A percentile compares a stretch with the other conserved stretches of the same genome.
phyloP scores from a whole-genome alignment of 2,888 invertebrate species.

The Cheilosia vernalis region DNA sequence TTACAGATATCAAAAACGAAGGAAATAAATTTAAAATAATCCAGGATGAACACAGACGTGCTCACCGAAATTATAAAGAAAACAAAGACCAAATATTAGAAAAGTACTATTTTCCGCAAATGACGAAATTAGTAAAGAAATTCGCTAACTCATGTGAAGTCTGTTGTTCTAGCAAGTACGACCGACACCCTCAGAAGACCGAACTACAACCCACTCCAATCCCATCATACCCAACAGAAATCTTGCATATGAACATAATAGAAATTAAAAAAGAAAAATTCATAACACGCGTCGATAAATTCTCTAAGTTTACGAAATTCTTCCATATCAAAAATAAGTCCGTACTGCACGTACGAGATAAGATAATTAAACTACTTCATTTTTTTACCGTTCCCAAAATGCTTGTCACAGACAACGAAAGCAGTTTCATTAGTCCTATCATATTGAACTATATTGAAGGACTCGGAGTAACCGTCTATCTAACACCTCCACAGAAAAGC shows the following conservation, averaged over 20 bases:
- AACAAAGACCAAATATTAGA: constrained; percentile 24
- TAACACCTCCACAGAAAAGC: constrained; percentile 66
- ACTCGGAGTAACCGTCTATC: constrained; percentile 59
- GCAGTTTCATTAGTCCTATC: constrained; percentile 28
- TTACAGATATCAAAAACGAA: constrained; percentile 33
- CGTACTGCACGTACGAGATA: not conserved
- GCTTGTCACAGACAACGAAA: constrained; percentile 33
- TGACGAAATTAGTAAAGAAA: constrained; percentile 23
- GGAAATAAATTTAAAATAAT: constrained; percentile 37
- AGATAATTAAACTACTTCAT: constrained; percentile 33
- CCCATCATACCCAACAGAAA: constrained; percentile 29
- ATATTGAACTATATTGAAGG: constrained; percentile 60
- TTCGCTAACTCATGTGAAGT: constrained; percentile 9
- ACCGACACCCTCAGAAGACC: constrained; percentile 26
- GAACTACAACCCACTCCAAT: constrained; percentile 34
- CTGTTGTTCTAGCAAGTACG: constrained; percentile 22
- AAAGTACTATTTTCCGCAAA: constrained; percentile 35
- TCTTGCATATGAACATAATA: constrained; percentile 29
- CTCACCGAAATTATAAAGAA: constrained; percentile 20
- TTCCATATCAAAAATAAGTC: constrained; percentile 26
- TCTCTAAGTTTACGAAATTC: constrained; percentile 33
- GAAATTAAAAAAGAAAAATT: constrained; percentile 28
- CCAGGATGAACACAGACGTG: constrained; percentile 17
- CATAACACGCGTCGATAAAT: constrained; percentile 25
- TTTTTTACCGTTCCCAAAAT: constrained; percentile 21